Evolutionary conservation across 2,113 vertebrate genomes (phyloP).

Genomic region (Nycticryphes semicollaris): DNA sequence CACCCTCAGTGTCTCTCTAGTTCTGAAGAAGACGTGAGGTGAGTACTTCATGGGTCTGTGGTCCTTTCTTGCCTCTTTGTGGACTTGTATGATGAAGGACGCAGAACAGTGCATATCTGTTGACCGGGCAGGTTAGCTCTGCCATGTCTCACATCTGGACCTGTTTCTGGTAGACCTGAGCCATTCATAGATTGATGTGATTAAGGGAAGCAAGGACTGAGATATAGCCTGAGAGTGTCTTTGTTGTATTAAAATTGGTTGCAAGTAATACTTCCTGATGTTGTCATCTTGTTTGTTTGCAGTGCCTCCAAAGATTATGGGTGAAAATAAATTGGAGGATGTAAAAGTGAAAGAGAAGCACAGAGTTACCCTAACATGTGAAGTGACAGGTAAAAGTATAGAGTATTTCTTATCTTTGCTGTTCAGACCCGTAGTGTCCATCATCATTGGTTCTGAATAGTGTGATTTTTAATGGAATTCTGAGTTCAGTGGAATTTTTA

Average conservation of each 20-base stretch:
- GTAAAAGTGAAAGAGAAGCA: slow-evolving; percentile 90
- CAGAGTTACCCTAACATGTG: slow-evolving; percentile 84
- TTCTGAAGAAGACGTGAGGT: neutral
- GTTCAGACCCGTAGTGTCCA: accelerated
- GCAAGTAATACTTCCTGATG: neutral
- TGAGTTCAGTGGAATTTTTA: neutral
- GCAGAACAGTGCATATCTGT: neutral
- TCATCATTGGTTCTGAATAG: neutral
- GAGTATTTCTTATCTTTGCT: neutral
- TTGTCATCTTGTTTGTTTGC: slow-evolving; percentile 25
- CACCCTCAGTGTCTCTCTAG: neutral
- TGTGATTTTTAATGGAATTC: neutral
- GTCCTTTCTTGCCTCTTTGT: neutral
- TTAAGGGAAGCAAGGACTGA: neutral
- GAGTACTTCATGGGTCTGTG: neutral
- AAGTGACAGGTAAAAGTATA: slow-evolving; percentile 84
- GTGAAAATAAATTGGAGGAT: slow-evolving; percentile 81
- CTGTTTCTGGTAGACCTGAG: neutral
- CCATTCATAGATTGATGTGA: neutral
- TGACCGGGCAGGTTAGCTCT: neutral
- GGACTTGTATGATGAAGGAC: neutral
- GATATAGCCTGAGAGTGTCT: neutral
- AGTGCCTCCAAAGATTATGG: slow-evolving; percentile 88
- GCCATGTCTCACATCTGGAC: neutral
- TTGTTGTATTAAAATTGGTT: neutral